A percentile compares a stretch with the other conserved stretches of the same genome.
Conservation (phyloP, 2,888 invertebrate genomes). For the Morpho helenor region DNA sequence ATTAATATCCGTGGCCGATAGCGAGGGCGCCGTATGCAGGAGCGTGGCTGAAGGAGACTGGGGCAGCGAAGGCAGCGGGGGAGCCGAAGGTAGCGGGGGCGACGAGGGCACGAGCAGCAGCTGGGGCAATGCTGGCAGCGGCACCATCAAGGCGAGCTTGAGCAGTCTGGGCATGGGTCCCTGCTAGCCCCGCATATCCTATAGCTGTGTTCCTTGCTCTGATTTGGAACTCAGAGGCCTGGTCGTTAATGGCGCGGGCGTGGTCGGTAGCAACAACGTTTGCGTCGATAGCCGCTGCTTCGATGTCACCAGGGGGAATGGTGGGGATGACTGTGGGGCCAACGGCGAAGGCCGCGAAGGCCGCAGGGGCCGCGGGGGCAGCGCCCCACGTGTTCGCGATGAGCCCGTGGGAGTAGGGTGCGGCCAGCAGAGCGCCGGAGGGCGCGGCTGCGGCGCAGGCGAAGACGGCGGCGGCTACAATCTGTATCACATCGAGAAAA, state of each 20-base stretch:
- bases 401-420: no score
- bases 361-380: constrained; percentile 12
- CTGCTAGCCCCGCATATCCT: constrained; percentile 70
- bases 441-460: constrained; percentile 32
- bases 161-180: constrained; percentile 66
- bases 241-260: constrained; percentile 67
- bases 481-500: no score
- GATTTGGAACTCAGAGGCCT: constrained; percentile 66
- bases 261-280: constrained; percentile 69
- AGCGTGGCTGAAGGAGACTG: constrained; percentile 48
- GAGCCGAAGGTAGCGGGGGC: constrained; percentile 46
- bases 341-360: constrained; percentile 6
- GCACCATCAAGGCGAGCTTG: constrained; percentile 68
- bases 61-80: constrained; percentile 30
- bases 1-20: constrained; percentile 58
- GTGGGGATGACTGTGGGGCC: constrained; percentile 45
- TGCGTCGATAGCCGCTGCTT: constrained; percentile 69
- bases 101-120: constrained; percentile 65
- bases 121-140: constrained; percentile 67
- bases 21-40: constrained; percentile 40
- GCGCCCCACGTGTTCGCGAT: no score
- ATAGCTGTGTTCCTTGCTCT: constrained; percentile 70
- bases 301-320: constrained; percentile 68
- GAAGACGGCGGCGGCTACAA: no score
- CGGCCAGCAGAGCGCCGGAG: constrained; percentile 41